phyloP scores from a whole-genome alignment of 2,113 vertebrate species.

The Dromas ardeola region DNA sequence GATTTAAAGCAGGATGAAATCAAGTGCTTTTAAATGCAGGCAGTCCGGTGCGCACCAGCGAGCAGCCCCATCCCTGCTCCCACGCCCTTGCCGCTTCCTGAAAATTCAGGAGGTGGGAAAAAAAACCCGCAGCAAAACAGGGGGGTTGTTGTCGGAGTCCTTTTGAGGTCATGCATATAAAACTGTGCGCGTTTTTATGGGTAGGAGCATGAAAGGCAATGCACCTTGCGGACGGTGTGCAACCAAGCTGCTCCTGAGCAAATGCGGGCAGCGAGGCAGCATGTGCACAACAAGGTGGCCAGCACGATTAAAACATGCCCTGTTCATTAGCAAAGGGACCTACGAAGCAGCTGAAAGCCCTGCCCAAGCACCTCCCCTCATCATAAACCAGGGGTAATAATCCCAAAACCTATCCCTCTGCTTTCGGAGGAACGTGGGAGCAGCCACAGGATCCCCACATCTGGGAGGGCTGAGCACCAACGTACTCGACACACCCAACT shows the following conservation, averaged over 20 bases:
- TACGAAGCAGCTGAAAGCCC: neutral
- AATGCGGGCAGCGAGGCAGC: neutral
- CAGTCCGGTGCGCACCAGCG: accelerated
- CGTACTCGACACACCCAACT: accelerated
- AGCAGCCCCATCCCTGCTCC: neutral
- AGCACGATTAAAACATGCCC: accelerated
- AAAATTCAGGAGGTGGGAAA: neutral
- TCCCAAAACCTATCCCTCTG: neutral
- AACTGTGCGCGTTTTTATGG: neutral
- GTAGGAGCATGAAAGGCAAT: neutral
- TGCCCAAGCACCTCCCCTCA: neutral
- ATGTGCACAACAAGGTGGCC: accelerated
- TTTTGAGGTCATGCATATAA: neutral
- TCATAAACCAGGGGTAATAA: neutral
- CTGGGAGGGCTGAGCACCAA: neutral
- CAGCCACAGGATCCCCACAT: accelerated
- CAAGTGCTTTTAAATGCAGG: neutral
- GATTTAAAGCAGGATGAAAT: neutral
- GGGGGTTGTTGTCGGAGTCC: neutral
- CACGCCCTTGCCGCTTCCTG: accelerated
- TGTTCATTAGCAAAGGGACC: neutral
- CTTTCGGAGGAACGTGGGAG: neutral
- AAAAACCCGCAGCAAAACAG: neutral
- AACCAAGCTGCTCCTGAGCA: neutral
- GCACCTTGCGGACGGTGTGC: neutral